phyloP scores from a whole-genome alignment of 1,140 invertebrate genomes.

The Leptonema lineaticorne region DNA sequence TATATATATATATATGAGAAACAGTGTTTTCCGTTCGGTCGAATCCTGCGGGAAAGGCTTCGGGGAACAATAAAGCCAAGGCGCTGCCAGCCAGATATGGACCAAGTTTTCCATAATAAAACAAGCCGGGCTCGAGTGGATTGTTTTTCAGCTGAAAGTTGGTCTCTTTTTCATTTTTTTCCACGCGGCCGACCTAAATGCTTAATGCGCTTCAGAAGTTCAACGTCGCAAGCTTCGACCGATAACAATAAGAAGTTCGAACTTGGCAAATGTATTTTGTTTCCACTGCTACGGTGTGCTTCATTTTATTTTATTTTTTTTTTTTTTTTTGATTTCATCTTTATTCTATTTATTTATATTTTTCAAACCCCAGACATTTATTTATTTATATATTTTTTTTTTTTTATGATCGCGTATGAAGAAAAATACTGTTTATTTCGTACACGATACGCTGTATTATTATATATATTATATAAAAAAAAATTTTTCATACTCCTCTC shows the following conservation, averaged over 20 bases:
- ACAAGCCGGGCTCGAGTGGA: slow-evolving; percentile 34
- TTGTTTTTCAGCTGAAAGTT: slow-evolving; percentile 36
- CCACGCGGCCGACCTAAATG: slow-evolving; percentile 31
- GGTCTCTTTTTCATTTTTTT: slow-evolving; percentile 3
- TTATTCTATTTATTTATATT: too few species aligned
- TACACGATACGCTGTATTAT: too few species aligned
- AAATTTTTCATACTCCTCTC: too few species aligned
- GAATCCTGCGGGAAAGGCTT: slow-evolving; percentile 24
- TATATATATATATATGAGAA: too few species aligned
- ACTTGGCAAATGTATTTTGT: slow-evolving; percentile 20
- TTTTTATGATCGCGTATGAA: too few species aligned
- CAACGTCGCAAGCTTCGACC: slow-evolving; percentile 18
- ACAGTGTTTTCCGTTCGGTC: slow-evolving; percentile 14
- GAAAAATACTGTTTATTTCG: too few species aligned
- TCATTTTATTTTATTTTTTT: neutral
- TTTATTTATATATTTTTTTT: too few species aligned
- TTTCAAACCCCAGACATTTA: too few species aligned
- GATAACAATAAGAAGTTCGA: slow-evolving; percentile 14
- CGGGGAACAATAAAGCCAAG: slow-evolving; percentile 28
- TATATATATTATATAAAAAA: too few species aligned
- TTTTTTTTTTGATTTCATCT: neutral
- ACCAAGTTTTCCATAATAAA: slow-evolving; percentile 39
- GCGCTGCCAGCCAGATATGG: slow-evolving; percentile 29
- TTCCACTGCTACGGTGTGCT: neutral
- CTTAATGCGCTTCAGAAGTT: slow-evolving; percentile 34